Percentiles rank a stretch among this genome's conserved stretches.
Evolutionary conservation across 2,113 vertebrate genomes (phyloP).

Genomic region (Prunella fulvescens): DNA sequence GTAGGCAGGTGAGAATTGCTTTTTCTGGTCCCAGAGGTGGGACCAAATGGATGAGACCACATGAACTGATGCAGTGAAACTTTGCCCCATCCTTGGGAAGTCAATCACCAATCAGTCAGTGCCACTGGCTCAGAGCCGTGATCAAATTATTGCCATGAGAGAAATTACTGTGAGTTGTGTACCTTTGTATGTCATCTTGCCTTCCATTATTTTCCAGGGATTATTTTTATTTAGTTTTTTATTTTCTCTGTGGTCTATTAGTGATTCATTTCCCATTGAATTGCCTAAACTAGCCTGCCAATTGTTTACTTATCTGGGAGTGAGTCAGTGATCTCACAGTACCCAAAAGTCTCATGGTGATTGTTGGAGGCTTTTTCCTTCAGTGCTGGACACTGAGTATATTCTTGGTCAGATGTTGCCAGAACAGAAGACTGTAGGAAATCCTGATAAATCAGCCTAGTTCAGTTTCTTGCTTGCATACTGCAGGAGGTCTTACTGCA

Average conservation of each 20-base stretch:
- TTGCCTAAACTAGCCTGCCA: neutral
- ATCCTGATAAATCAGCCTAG: neutral
- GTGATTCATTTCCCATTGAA: neutral
- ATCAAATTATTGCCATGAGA: neutral
- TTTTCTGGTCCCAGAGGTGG: neutral
- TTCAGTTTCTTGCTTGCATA: neutral
- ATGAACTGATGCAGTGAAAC: neutral
- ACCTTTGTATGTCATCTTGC: neutral
- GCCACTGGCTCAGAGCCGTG: fast-evolving
- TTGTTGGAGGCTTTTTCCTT: neutral
- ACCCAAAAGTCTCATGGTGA: neutral
- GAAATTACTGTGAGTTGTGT: neutral
- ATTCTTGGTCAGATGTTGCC: neutral
- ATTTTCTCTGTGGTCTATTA: neutral
- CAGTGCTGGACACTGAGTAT: neutral
- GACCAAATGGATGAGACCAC: neutral
- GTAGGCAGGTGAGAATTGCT: neutral
- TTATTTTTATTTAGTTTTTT: neutral
- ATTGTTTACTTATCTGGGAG: neutral
- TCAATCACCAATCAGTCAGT: fast-evolving
- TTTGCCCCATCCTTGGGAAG: neutral
- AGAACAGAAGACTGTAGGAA: neutral
- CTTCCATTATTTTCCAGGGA: neutral
- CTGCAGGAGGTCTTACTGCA: neutral
- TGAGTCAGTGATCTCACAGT: neutral